Evolutionary conservation across 2,888 invertebrate genomes (phyloP).

Genomic region (Vanessa cardui): DNA sequence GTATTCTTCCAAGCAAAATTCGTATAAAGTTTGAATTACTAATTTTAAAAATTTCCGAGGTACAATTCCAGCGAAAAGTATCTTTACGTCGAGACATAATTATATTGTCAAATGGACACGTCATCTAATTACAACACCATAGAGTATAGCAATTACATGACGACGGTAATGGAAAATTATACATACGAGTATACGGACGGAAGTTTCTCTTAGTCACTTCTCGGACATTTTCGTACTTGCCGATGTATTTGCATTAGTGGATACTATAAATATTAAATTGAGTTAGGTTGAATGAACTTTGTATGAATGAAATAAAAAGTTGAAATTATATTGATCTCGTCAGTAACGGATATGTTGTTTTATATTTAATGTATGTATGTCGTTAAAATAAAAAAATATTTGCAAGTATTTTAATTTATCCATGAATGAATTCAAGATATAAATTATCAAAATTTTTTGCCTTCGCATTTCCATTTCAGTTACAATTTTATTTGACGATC

Average conservation of each 20-base stretch:
- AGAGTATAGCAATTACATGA: constrained; percentile 41
- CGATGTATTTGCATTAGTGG: background rate
- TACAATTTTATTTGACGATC: too few species aligned
- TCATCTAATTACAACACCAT: constrained; percentile 32
- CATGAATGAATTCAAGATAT: too few species aligned
- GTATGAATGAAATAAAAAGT: background rate
- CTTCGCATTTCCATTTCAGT: too few species aligned
- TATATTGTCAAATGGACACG: constrained; percentile 20
- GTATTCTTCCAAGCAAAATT: too few species aligned
- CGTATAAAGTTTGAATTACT: too few species aligned
- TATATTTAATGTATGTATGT: too few species aligned
- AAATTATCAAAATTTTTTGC: too few species aligned
- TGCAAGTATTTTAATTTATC: too few species aligned
- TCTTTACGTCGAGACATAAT: constrained; percentile 1
- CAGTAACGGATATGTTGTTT: too few species aligned
- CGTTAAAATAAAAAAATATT: too few species aligned
- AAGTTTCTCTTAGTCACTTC: constrained; percentile 29
- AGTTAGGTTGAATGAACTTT: constrained; percentile 17
- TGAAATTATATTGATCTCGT: too few species aligned
- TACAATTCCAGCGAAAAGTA: background rate
- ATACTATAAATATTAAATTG: background rate
- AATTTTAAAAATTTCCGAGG: background rate
- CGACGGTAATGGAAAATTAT: constrained; percentile 35
- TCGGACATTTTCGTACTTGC: constrained; percentile 8
- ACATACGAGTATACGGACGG: constrained; percentile 19